phyloP scores from a whole-genome alignment of 2,888 invertebrate genomes.

The Eilema depressum region DNA sequence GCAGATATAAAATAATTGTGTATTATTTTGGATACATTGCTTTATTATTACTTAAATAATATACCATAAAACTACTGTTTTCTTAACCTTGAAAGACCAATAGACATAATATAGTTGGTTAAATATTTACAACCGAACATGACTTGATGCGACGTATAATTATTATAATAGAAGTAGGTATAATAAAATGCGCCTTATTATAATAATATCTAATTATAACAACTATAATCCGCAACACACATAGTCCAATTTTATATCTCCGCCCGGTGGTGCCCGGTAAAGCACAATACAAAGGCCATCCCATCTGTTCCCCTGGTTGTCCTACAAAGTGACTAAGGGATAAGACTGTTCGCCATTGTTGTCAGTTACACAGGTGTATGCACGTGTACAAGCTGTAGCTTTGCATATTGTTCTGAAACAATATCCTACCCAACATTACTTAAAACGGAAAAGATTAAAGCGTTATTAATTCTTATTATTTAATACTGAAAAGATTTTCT shows the following conservation, averaged over 20 bases:
- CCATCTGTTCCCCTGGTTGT: background rate
- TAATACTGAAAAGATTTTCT: conserved; percentile 25
- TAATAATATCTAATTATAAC: background rate
- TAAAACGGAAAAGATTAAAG: background rate
- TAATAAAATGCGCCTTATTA: too few species aligned
- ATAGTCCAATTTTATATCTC: background rate
- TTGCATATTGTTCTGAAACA: background rate
- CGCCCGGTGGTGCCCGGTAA: background rate
- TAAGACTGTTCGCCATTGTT: background rate
- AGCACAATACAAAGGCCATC: background rate
- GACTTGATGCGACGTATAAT: too few species aligned
- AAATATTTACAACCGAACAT: too few species aligned
- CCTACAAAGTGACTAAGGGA: background rate
- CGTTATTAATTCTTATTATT: conserved; percentile 15
- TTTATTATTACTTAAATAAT: too few species aligned
- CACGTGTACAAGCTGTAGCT: background rate
- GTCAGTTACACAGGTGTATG: background rate
- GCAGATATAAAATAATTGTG: too few species aligned
- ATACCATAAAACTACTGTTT: too few species aligned
- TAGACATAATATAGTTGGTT: too few species aligned
- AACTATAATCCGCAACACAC: background rate
- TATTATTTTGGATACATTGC: too few species aligned
- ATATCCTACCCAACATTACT: background rate
- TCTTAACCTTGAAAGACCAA: too few species aligned
- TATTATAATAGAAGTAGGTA: too few species aligned